Percentiles rank a stretch among this genome's conserved stretches.
phyloP scores from a whole-genome alignment of 2,888 invertebrate genomes.

The Synanthedon formicaeformis region DNA sequence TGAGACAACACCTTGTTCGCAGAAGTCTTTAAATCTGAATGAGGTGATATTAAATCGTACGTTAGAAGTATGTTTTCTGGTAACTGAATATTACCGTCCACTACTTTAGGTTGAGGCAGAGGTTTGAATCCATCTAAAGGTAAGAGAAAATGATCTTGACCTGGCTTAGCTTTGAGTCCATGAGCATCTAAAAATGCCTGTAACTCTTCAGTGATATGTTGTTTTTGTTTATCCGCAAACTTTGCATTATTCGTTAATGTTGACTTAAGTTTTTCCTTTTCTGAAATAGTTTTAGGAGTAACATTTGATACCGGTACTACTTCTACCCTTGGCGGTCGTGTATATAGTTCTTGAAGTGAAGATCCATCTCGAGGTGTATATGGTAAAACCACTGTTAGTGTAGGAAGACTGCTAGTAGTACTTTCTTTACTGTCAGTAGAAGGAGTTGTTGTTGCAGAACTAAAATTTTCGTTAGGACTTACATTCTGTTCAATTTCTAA shows the following conservation, averaged over 20 bases:
- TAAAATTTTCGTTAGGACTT: conserved; percentile 13
- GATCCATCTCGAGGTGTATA: conserved; percentile 70
- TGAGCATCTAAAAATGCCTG: conserved; percentile 54
- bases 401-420: conserved; percentile 37
- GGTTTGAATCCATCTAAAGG: conserved; percentile 62
- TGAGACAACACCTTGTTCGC: conserved; percentile 21
- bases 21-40: conserved; percentile 21
- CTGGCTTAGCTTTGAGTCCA: conserved; percentile 45
- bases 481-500: conserved; percentile 16
- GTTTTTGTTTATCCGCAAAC: conserved; percentile 26
- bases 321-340: conserved; percentile 74
- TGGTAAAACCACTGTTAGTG: conserved; percentile 76
- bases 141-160: conserved; percentile 48
- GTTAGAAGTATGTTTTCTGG: conserved; percentile 57
- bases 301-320: conserved; percentile 51
- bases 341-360: conserved; percentile 74
- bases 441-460: conserved; percentile 12
- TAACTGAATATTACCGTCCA: conserved; percentile 49
- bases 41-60: conserved; percentile 48
- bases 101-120: conserved; percentile 43
- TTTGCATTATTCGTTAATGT: conserved; percentile 27
- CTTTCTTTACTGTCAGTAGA: conserved; percentile 21
- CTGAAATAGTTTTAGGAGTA: conserved; percentile 29
- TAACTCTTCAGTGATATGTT: conserved; percentile 43
- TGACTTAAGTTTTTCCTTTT: conserved; percentile 23